Conservation (phyloP, 2,113 vertebrate genomes). For the Phalacrocorax carbo region DNA sequence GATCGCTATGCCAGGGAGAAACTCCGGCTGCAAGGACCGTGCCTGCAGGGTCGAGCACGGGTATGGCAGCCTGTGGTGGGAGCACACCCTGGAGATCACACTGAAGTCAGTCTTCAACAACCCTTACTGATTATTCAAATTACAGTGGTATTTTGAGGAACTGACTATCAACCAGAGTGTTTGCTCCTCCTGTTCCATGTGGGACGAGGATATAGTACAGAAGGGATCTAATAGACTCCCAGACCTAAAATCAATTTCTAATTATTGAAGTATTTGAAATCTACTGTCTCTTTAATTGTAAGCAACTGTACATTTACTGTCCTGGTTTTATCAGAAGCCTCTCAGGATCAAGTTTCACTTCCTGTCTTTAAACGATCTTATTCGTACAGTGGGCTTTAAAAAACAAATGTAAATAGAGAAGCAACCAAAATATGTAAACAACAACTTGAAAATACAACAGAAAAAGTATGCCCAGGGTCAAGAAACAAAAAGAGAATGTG, state of each 20-base stretch:
- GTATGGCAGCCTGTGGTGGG: accelerated
- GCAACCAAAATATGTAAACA: not conserved
- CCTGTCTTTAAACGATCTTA: not conserved
- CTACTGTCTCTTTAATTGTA: not conserved
- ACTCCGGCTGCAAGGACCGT: not conserved
- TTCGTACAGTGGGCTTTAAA: not conserved
- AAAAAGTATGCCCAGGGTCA: not conserved
- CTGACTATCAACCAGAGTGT: not conserved
- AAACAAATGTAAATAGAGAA: not conserved
- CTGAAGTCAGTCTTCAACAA: not conserved
- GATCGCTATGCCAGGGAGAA: not conserved
- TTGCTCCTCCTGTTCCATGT: not conserved
- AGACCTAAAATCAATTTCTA: not conserved
- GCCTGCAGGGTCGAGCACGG: accelerated
- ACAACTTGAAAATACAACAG: not conserved
- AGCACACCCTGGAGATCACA: not conserved
- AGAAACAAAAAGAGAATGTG: not conserved
- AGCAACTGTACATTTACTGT: not conserved
- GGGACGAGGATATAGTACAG: not conserved
- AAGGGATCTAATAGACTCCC: not conserved
- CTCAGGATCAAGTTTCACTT: not conserved
- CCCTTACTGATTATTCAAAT: not conserved
- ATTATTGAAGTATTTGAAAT: not conserved
- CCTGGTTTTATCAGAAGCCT: not conserved
- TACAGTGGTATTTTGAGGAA: not conserved